Base-by-base conservation (phyloP, 2,113 vertebrate genomes). In the Rostratula benghalensis region DNA sequence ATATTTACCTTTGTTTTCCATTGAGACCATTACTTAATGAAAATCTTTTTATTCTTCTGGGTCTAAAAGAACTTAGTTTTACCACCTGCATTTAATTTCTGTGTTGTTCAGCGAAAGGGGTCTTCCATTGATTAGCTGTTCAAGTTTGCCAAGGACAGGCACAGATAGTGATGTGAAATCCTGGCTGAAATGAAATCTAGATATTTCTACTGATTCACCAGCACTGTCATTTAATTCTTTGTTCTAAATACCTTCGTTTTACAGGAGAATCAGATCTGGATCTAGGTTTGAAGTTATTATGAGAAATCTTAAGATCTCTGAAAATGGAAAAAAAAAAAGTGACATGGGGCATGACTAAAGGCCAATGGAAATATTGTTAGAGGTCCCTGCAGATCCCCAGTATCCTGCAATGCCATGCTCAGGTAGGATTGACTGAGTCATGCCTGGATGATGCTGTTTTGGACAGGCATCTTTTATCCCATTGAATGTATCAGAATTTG, bases 11-110 rank as follows among this genome's bases (percentile, higher is more conserved):
- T 80, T 61, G 24, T 59, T 71, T 96, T 60, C 67, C 54, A n/a
- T 9, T 61, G 22, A 57, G 24, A 31, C 71, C 23, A 7, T 70
- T 95, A 41, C 69, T 83, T 77, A 71, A 87, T 83, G 27, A 77
- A 90, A 83, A 60, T 59, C 3, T 33, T 91, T 87, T 91, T 70
- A 45, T 75, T 67, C 33, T 84, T 28, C 31, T 28, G 57, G 59
- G 6, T 63, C 54, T 53, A 70, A 43, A 10, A 67, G 53, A 89
- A 60, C 21, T 61, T 83, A 13, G 45, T 80, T 92, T 80, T 31
- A 68, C 31, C 81, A 83, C 74, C 82, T 91, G 76, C 33, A 60
- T 80, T 95, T 94, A 35, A 86, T 96, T 94, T 89, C 41, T 64
- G 2, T 81, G 48, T 63, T 71, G 46, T 43, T 94, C 43, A 31